Evolutionary conservation across 2,888 invertebrate genomes (phyloP).

Genomic region (Cephonodes hylas): DNA sequence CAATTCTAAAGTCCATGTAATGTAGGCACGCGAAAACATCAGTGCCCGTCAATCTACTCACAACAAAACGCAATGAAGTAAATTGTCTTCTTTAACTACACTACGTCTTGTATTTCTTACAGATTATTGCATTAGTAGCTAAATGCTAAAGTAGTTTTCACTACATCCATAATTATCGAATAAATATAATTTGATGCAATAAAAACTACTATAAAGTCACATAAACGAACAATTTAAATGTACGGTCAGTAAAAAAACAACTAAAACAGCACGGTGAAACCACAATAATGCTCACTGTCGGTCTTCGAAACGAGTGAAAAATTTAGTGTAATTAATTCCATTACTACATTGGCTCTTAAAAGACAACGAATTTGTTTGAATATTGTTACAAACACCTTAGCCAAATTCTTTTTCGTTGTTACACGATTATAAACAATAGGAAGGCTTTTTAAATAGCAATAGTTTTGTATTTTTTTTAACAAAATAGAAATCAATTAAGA

Average conservation of each 20-base stretch:
- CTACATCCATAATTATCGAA: neutral
- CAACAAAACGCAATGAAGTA: neutral
- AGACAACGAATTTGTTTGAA: neutral
- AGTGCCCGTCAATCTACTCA: neutral
- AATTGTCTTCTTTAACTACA: neutral
- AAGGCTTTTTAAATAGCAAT: neutral
- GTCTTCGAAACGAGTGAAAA: neutral
- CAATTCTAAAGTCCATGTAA: constrained; percentile 26
- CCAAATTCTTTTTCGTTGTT: neutral
- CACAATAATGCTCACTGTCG: neutral
- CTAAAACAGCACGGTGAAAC: neutral
- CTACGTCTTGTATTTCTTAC: neutral
- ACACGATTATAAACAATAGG: neutral
- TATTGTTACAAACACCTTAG: too few relatives aligned
- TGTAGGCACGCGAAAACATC: neutral
- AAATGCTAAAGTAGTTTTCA: neutral
- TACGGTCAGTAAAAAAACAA: neutral
- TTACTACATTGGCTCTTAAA: neutral
- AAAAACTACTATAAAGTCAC: neutral
- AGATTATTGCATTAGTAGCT: neutral
- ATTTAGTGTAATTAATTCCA: neutral
- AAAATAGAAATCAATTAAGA: too few relatives aligned
- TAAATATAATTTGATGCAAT: neutral
- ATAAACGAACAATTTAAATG: neutral
- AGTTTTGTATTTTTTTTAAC: neutral